These are phyloP conservation scores for Progne subis DNA, from an alignment of 2,113 vertebrate genomes.

Conservation along the genomic window DNA sequence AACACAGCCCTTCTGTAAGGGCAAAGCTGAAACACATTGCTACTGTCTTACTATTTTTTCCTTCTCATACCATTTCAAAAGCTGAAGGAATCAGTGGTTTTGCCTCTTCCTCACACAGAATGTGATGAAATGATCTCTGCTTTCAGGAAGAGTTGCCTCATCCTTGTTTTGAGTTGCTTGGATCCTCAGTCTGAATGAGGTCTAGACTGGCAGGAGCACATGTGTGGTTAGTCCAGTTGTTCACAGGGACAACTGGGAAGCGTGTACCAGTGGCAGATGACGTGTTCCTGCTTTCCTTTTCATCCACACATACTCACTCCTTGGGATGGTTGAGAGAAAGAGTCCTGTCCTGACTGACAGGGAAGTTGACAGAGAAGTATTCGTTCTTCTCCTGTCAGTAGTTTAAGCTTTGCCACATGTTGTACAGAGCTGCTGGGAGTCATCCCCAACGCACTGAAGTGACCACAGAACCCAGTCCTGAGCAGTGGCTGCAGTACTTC, in stretches of 20 bases:
- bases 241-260: neutral
- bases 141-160: neutral
- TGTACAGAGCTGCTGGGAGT: neutral
- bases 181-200: neutral
- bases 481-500: neutral
- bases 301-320: neutral
- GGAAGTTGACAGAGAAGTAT: neutral
- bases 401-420: neutral
- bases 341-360: neutral
- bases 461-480: neutral
- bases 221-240: neutral
- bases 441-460: neutral
- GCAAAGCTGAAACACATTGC: neutral
- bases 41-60: neutral
- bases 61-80: neutral
- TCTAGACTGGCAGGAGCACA: neutral
- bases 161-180: neutral
- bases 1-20: neutral
- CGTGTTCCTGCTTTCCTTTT: neutral
- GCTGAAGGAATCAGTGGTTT: neutral
- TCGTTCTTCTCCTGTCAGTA: neutral
- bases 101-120: neutral
- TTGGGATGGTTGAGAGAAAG: neutral
- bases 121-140: neutral
- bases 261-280: neutral